Percentiles rank a stretch among this genome's conserved stretches.
phyloP scores from a whole-genome alignment of 2,113 vertebrate species.

The Neolamprologus tretocephalus region DNA sequence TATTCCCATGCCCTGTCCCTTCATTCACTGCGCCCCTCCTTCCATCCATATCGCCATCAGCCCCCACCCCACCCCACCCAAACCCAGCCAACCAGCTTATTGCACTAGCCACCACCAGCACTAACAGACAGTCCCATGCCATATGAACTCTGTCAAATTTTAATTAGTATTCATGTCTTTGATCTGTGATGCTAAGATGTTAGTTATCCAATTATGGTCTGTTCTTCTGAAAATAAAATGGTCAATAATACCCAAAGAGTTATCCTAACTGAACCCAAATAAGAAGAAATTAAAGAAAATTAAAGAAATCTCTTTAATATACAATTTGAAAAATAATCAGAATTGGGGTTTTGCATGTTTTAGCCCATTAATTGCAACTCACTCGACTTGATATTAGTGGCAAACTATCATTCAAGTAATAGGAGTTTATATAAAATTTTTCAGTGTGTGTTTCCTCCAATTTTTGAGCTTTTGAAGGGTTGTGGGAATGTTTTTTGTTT shows the following conservation, averaged over 20 bases:
- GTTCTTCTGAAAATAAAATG: not conserved
- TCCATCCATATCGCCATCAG: conserved; percentile 37
- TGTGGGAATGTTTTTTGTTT: not conserved
- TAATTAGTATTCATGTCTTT: not conserved
- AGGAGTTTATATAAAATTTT: not conserved
- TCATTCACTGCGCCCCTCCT: conserved; percentile 21
- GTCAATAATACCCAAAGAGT: not conserved
- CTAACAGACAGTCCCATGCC: conserved; percentile 6
- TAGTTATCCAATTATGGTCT: not conserved
- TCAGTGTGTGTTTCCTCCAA: not conserved
- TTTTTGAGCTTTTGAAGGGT: not conserved
- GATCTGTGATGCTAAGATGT: not conserved
- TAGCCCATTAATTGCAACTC: not conserved
- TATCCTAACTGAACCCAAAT: not conserved
- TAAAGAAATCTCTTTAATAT: not conserved
- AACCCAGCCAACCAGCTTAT: conserved; percentile 39
- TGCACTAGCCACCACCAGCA: conserved; percentile 31
- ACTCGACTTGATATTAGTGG: not conserved
- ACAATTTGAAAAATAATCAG: not conserved
- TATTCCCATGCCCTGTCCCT: conserved; percentile 25
- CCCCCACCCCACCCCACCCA: conserved; percentile 32
- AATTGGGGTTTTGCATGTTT: conserved; percentile 23
- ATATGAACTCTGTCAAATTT: not conserved
- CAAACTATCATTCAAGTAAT: not conserved
- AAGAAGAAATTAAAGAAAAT: not conserved